Evolutionary conservation across 2,797 vertebrate genomes (phyloP), one percentile per base, ranked within the genome.

Genomic region (Carapus acus): DNA sequence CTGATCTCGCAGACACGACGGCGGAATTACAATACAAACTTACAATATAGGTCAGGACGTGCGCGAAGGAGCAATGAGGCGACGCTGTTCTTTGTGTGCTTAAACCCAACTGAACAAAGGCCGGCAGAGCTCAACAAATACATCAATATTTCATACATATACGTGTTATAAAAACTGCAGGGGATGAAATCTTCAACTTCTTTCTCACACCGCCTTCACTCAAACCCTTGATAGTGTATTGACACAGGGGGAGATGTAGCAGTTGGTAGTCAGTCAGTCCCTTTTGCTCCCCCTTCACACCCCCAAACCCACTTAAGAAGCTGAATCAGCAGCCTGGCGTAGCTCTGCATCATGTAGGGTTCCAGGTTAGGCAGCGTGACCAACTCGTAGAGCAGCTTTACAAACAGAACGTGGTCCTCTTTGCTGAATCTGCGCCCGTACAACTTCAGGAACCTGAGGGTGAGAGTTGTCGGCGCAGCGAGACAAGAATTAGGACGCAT

Each of bases 341-440:
- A 97, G 67, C 86, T 90, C 78, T 96, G 93, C 92, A 96, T 94
- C 93, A 95, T 96, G 83, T 93, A 88, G 64, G 96, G 93, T 84
- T 99, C 95, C 84, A 98, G 85, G 73, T 91, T 87, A 0, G 93
- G 93, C 72, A 97, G 88, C 7, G 93, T 94, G 71, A 97, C 91
- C 84, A 98, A 86, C 85, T 98, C 93, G 1, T 94, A 97, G 40
- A 98, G 73, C 56, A 98, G 80, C 74, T 94, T 95, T 79, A 97
- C 88, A 68, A 99, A 99, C 72, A 96, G 88, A 58, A 97, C 85
- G 49, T 99, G 96, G 86, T 99, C 96, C 57, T 96, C 92, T 79
- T 93, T 96, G 71, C 91, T 93, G 86, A 99, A 99, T 82, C 91
- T 92, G 51, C 93, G 91, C 33, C 96, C 95, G 57, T 96, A 96